These are phyloP conservation scores for Liopterus haemorrhoidalis DNA, from an alignment of 2,888 invertebrate genomes.

Conservation along the genomic window DNA sequence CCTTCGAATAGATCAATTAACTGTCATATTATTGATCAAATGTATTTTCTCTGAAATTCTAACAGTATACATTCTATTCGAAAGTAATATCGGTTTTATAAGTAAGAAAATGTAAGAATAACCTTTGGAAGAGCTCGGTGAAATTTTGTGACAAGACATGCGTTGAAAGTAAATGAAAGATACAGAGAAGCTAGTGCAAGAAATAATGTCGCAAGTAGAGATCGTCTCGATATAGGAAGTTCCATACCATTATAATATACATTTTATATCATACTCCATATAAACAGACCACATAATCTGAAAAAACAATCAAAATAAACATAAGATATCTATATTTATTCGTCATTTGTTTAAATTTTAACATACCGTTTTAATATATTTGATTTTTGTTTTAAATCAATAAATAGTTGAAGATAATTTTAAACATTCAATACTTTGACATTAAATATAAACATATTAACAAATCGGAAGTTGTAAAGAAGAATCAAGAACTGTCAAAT, in stretches of 20 bases:
- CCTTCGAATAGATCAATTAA: constrained; percentile 47
- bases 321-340: too few relatives aligned
- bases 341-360: too few relatives aligned
- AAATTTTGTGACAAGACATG: constrained; percentile 52
- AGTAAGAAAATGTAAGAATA: constrained; percentile 25
- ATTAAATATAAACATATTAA: too few relatives aligned
- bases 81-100: constrained; percentile 25
- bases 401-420: too few relatives aligned
- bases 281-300: too few relatives aligned
- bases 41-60: constrained; percentile 13
- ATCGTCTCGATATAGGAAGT: constrained; percentile 20
- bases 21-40: constrained; percentile 10
- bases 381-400: too few relatives aligned
- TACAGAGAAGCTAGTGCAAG: constrained; percentile 51
- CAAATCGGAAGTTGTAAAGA: too few relatives aligned
- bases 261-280: constrained; percentile 8
- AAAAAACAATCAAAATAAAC: too few relatives aligned
- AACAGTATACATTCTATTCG: constrained; percentile 22
- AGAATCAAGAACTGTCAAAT: too few relatives aligned
- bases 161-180: constrained; percentile 55
- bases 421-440: too few relatives aligned
- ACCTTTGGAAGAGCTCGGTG: constrained; percentile 52
- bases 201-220: constrained; percentile 39
- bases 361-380: too few relatives aligned
- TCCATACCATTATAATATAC: constrained; percentile 14